Evolutionary conservation across 37 sponge, comb jelly and placozoan species (phyloP).

Genomic region (Mnemiopsis leidyi): DNA sequence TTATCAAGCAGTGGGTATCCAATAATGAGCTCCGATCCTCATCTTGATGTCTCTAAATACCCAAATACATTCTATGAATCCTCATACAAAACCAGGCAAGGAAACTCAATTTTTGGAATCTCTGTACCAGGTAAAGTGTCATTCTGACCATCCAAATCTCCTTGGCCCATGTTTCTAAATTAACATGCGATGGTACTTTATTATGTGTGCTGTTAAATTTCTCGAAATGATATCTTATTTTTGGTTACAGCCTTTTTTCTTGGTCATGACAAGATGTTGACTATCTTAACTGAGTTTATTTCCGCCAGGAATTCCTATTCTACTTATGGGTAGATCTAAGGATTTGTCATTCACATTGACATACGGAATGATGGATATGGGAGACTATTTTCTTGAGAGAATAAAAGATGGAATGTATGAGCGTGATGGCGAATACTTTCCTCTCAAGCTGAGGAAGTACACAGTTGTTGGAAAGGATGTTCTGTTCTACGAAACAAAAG

Average conservation of each 20-base stretch:
- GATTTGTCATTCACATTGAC: conserved; percentile 16
- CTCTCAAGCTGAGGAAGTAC: not conserved
- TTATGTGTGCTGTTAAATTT: not conserved
- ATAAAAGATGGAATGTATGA: conserved; percentile 8
- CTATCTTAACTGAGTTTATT: no score
- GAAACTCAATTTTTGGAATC: conserved; percentile 12
- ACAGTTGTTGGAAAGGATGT: not conserved
- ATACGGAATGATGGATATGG: conserved; percentile 52
- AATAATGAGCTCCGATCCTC: conserved; percentile 45
- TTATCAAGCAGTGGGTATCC: conserved; percentile 26
- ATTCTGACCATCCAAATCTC: no score
- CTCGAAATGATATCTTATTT: no score
- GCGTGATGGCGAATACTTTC: conserved; percentile 10
- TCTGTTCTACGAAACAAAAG: conserved; percentile 14
- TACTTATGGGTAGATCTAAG: conserved; percentile 29
- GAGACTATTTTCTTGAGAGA: conserved; percentile 45
- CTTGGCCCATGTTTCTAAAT: no score
- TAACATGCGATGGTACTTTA: no score
- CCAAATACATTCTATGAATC: conserved; percentile 58
- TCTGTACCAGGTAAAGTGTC: conserved; percentile 33
- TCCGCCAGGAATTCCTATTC: conserved; percentile 26
- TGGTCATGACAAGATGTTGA: no score
- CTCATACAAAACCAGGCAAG: not conserved
- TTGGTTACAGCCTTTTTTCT: no score
- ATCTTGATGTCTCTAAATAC: conserved; percentile 47